These are phyloP conservation scores for Ceyx cyanopectus DNA, from an alignment of 2,113 vertebrate species.

Conservation along the genomic window DNA sequence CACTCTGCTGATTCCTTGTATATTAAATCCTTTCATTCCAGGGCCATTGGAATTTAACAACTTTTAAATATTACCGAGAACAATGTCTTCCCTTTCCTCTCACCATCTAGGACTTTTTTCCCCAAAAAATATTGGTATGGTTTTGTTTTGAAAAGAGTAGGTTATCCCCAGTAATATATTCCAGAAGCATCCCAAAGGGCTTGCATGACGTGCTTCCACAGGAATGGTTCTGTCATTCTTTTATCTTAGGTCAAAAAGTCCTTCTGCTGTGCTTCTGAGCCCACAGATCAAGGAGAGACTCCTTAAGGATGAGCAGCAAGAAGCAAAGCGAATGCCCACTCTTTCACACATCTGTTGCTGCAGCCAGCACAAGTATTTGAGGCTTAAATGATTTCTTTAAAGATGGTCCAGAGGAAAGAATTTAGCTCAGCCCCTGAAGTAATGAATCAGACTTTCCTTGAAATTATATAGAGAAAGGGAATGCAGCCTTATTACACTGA, in stretches of 20 bases:
- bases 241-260: conserved; percentile 17
- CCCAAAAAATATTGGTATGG: background rate
- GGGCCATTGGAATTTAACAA: background rate
- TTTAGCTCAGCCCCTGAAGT: conserved; percentile 15
- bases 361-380: background rate
- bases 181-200: background rate
- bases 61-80: background rate
- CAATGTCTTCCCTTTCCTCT: background rate
- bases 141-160: background rate
- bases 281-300: background rate
- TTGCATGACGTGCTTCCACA: background rate
- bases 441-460: conserved; percentile 4
- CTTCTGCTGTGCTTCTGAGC: background rate
- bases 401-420: background rate
- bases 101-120: background rate
- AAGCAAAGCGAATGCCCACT: background rate
- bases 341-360: background rate
- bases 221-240: conserved; percentile 8
- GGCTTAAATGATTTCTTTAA: conserved; percentile 7
- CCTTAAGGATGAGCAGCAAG: background rate
- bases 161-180: conserved; percentile 16
- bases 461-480: background rate
- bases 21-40: background rate
- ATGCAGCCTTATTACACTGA: background rate
- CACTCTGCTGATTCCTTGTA: background rate